Evolutionary conservation across 2,797 vertebrate genomes (phyloP).

Genomic region (Sarcophilus harrisii): DNA sequence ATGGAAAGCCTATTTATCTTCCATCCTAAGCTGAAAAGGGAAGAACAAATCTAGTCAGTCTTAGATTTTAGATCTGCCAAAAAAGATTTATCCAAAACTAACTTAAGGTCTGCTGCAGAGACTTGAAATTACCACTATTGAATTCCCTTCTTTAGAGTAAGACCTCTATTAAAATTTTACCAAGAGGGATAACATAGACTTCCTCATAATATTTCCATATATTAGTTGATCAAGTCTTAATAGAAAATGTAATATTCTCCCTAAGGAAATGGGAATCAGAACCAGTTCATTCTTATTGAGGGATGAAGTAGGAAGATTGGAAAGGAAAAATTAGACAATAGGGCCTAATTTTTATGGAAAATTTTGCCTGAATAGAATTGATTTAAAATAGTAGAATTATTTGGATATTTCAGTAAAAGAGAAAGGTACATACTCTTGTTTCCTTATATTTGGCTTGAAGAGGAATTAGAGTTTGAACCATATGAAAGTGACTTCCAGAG

Average conservation of each 20-base stretch:
- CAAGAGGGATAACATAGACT: not conserved
- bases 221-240: not conserved
- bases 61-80: not conserved
- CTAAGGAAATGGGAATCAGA: not conserved
- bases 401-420: conserved; percentile 25
- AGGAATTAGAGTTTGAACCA: conserved; percentile 18
- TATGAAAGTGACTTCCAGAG: conserved; percentile 12
- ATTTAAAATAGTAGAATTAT: conserved; percentile 15
- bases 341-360: conserved; percentile 20
- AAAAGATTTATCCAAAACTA: not conserved
- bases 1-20: not conserved
- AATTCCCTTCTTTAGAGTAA: not conserved
- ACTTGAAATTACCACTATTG: not conserved
- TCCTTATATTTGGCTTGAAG: too few species aligned
- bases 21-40: not conserved
- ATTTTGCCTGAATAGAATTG: not conserved
- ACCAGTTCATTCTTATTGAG: conserved; percentile 46
- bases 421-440: conserved; percentile 36
- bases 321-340: conserved; percentile 57
- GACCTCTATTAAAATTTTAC: not conserved
- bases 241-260: conserved; percentile 16
- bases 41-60: not conserved
- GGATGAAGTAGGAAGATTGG: not conserved
- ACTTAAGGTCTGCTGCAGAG: not conserved
- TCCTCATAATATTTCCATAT: not conserved